Conservation (phyloP, 2,888 invertebrate species). For the Drosophila phalerata region DNA sequence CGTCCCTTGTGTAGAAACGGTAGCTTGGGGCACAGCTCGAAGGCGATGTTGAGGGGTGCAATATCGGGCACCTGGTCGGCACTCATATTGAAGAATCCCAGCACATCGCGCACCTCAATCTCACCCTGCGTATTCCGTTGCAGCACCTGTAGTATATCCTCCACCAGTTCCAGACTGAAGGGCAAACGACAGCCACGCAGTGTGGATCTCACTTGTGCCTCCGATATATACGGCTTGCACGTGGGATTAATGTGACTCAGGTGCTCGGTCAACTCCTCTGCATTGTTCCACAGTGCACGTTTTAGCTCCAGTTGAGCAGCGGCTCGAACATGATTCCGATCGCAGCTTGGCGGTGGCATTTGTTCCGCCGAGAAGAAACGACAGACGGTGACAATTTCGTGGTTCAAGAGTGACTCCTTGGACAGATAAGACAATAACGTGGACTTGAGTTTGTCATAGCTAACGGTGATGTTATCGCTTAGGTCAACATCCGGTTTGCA, state of each 20-base stretch:
- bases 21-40: constrained; percentile 84
- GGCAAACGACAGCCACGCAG: constrained; percentile 90
- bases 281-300: constrained; percentile 91
- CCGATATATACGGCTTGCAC: constrained; percentile 87
- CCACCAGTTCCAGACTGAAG: constrained; percentile 88
- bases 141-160: constrained; percentile 88
- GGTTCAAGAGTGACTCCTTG: constrained; percentile 88
- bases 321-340: constrained; percentile 87
- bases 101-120: constrained; percentile 89
- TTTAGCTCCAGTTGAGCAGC: constrained; percentile 90
- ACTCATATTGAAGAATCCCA: constrained; percentile 90
- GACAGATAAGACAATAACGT: constrained; percentile 87
- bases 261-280: constrained; percentile 88
- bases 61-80: constrained; percentile 84
- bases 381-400: constrained; percentile 92
- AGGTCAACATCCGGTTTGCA: constrained; percentile 86
- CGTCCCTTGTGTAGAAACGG: constrained; percentile 83
- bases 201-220: constrained; percentile 88
- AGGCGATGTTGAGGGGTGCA: constrained; percentile 83
- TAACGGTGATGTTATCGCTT: constrained; percentile 65
- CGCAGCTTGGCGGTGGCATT: constrained; percentile 84
- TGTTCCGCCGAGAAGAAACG: constrained; percentile 90
- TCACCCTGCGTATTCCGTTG: constrained; percentile 89
- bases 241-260: constrained; percentile 87
- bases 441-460: constrained; percentile 86